A percentile compares a stretch with the other conserved stretches of the same genome.
Evolutionary conservation across 2,797 vertebrate genomes (phyloP).

Genomic region (Uromys caudimaculatus): DNA sequence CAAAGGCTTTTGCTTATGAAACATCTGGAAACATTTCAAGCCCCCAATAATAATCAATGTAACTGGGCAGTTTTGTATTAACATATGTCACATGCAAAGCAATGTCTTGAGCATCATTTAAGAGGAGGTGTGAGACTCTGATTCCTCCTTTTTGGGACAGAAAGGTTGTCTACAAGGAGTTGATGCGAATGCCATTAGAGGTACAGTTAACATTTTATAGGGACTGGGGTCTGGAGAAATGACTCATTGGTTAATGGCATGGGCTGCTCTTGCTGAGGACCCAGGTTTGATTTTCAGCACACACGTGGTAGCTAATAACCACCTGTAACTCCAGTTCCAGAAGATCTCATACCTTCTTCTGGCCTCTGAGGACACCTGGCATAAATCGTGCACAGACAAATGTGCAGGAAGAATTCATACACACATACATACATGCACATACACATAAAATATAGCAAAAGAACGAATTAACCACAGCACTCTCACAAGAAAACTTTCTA

Average conservation of each 20-base stretch:
- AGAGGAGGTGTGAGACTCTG: background rate
- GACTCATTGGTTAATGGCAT: background rate
- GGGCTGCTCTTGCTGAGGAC: background rate
- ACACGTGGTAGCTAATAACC: too few relatives aligned
- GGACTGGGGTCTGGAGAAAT: background rate
- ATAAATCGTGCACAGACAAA: background rate
- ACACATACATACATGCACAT: background rate
- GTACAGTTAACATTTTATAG: background rate
- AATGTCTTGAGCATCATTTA: background rate
- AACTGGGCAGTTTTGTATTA: background rate
- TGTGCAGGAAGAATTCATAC: background rate
- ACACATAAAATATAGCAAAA: background rate
- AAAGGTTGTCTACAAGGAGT: background rate
- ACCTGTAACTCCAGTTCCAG: background rate
- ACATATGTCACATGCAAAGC: background rate
- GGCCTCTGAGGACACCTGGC: background rate
- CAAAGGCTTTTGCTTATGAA: constrained; percentile 37
- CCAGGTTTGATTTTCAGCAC: background rate
- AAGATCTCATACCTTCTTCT: background rate
- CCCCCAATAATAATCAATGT: background rate
- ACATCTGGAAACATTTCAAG: constrained; percentile 17
- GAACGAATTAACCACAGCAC: background rate
- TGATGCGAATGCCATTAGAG: background rate
- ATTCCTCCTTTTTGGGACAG: background rate
- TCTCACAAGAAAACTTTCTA: background rate